Conservation (phyloP, 2,888 invertebrate genomes). For the Torymus texanus region DNA sequence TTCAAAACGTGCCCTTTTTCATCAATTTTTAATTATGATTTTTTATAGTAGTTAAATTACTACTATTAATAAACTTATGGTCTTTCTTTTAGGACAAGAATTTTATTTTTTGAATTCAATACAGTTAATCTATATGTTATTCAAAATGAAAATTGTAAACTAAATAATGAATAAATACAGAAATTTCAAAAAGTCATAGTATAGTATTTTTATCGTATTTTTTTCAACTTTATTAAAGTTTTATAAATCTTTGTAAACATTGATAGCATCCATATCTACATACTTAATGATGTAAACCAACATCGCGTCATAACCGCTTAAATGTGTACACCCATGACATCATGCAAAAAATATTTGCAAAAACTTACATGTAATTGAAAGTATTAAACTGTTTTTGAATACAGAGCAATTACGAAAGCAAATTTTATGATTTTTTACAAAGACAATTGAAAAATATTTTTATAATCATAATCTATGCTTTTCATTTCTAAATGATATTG, state of each 20-base stretch:
- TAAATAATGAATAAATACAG: no score
- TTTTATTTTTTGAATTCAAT: conserved; percentile 9
- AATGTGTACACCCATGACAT: conserved; percentile 30
- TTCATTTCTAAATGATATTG: conserved; percentile 1
- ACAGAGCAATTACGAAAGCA: neutral
- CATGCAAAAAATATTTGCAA: conserved; percentile 23
- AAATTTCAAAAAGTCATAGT: no score
- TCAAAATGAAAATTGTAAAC: no score
- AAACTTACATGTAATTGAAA: conserved; percentile 4
- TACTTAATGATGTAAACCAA: conserved; percentile 23
- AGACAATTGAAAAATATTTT: conserved; percentile 18
- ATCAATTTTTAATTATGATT: no score
- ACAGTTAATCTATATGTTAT: no score
- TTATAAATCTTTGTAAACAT: conserved; percentile 33
- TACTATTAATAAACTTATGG: conserved; percentile 68
- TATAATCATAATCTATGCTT: conserved; percentile 13
- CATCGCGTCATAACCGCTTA: conserved; percentile 14
- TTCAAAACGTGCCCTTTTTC: no score
- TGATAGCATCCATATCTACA: conserved; percentile 24
- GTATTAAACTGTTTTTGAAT: neutral
- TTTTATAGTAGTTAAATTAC: conserved; percentile 66
- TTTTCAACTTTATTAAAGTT: conserved; percentile 46
- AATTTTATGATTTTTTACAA: conserved; percentile 9
- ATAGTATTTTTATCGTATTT: conserved; percentile 7
- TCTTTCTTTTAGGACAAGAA: neutral